Evolutionary conservation across 2,888 invertebrate species (phyloP).

Genomic region (Limulus polyphemus): DNA sequence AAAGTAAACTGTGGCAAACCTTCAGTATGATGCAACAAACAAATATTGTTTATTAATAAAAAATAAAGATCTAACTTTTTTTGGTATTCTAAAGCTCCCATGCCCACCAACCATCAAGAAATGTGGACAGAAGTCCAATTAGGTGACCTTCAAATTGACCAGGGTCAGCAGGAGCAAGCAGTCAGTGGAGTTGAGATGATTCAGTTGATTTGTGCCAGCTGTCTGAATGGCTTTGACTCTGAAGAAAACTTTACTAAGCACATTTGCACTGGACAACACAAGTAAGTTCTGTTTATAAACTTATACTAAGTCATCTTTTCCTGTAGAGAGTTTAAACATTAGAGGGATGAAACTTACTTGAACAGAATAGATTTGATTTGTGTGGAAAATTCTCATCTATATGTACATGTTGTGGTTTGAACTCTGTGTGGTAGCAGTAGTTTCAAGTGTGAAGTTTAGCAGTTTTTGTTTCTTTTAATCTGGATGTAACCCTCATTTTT

Average conservation of each 20-base stretch:
- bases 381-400: too few species aligned
- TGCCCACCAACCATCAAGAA: background rate
- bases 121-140: background rate
- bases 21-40: too few species aligned
- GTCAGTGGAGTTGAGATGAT: conserved; percentile 11
- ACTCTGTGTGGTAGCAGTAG: too few species aligned
- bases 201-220: conserved; percentile 23
- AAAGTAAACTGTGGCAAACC: too few species aligned
- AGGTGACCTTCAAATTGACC: background rate
- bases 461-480: too few species aligned
- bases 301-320: background rate
- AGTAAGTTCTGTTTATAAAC: conserved; percentile 7
- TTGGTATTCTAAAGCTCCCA: background rate
- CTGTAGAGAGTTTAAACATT: too few species aligned
- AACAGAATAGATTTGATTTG: too few species aligned
- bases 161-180: background rate
- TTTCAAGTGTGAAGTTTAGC: too few species aligned
- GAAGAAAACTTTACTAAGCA: conserved; percentile 22
- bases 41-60: background rate
- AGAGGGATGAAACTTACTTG: too few species aligned
- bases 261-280: conserved; percentile 19
- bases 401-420: too few species aligned
- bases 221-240: conserved; percentile 21
- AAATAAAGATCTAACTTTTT: background rate
- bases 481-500: too few species aligned